A percentile compares a stretch with the other conserved stretches of the same genome.
These are phyloP conservation scores for Heteronetta atricapilla DNA, from an alignment of 2,113 vertebrate genomes.

Conservation along the genomic window DNA sequence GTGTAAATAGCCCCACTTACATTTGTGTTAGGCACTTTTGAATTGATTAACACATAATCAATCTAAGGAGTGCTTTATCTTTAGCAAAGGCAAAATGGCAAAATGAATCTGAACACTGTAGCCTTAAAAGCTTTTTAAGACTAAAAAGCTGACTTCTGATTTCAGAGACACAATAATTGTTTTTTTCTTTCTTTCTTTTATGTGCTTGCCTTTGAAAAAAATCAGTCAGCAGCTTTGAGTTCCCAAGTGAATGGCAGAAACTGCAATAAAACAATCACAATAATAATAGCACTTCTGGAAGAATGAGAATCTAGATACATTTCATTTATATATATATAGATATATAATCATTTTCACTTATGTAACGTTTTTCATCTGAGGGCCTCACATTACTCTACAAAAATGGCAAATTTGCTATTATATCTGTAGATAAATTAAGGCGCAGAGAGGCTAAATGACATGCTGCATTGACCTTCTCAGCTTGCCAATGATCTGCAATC, in stretches of 20 bases:
- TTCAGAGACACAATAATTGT: slow-evolving; percentile 14
- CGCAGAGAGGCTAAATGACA: slow-evolving; percentile 12
- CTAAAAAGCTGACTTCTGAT: slow-evolving; percentile 49
- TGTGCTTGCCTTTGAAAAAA: slow-evolving; percentile 36
- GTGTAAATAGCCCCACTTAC: background rate
- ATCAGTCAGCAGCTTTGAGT: slow-evolving; percentile 47
- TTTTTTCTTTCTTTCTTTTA: background rate
- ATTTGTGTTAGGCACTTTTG: background rate
- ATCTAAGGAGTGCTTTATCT: background rate
- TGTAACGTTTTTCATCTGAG: slow-evolving; percentile 11
- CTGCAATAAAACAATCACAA: slow-evolving; percentile 48
- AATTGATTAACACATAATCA: background rate
- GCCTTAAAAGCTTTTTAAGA: background rate
- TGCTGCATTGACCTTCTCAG: slow-evolving; percentile 39
- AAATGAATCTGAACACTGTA: background rate
- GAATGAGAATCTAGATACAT: slow-evolving; percentile 9
- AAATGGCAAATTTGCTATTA: slow-evolving; percentile 31
- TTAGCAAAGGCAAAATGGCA: background rate
- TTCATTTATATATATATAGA: slow-evolving; percentile 27
- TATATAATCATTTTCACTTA: slow-evolving; percentile 20
- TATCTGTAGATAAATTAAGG: slow-evolving; percentile 35
- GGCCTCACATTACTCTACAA: slow-evolving; percentile 1
- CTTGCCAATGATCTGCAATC: slow-evolving; percentile 5
- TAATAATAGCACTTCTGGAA: slow-evolving; percentile 34
- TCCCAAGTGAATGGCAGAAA: slow-evolving; percentile 7